Base-by-base conservation (phyloP, 2,888 invertebrate species). In the Drosophila fungiperda region DNA sequence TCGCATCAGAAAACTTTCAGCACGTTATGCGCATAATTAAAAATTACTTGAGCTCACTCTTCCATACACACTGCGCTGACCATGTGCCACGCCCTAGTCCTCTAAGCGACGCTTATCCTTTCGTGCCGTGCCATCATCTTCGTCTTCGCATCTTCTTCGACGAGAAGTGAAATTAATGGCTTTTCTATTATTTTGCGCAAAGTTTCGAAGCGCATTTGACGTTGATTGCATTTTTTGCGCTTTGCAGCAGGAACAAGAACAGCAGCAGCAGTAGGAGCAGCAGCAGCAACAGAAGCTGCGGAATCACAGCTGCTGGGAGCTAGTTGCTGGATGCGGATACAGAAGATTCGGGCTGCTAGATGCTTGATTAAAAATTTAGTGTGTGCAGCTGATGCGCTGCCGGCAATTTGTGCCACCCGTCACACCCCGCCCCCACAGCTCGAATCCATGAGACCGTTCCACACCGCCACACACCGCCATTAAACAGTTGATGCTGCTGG, bases 181-280 rank as follows among this genome's bases (percentile, higher is more conserved):
- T 85, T 85, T 85, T 85, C 85, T 85, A 85, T 85, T 85, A 90
- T 85, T 85, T 90, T 90, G 75, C 69, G 83, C 88, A 85, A 85
- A 90, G 90, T 85, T 85, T 85, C 86, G 80, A 88, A 85, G 87
- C 90, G 89, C 85, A 85, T 90, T 85, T 85, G 85, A 85, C 85
- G 85, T 85, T 85, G 85, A 85, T 85, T 85, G 85, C 85, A 90
- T 90, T 85, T 85, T 85, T 90, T 88, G 68, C 60, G 42, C 86
- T 64, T 45, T 74, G 57, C 70, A 81, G 68, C 81, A 60, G 33
- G 58, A 58, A 58, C 57, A 52, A n/a, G 26, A 49, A 48, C 17
- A 52, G 38, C 36, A 50, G 40, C 38, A 40, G 23, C 7, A 26
- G 26, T 29, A 6, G 32, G 3, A 38, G 23, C 48, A 57, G 40